Base-by-base conservation (phyloP, 2,113 vertebrate genomes). In the Eubucco bourcierii region DNA sequence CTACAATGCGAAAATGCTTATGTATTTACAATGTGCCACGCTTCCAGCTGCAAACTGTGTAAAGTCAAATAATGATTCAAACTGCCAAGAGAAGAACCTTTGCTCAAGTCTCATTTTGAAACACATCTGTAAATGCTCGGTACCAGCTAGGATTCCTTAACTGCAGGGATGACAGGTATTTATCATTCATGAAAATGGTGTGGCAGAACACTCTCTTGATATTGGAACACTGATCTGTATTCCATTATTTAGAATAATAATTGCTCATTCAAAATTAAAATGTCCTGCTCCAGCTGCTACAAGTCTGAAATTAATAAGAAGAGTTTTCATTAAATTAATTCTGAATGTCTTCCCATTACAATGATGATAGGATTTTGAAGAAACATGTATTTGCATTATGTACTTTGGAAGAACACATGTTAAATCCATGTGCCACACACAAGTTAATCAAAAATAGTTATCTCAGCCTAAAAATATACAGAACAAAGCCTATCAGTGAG, bases 131-230 rank as follows among this genome's bases (percentile, higher is more conserved):
- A 91, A 83, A 85, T 5, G 78, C 41, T 46, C 41, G 33, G 24
- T n/a, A 31, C 14, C 55, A 81, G 61, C 73, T 88, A 82, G n/a
- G n/a, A 68, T 55, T 87, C 91, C 50, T 76, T 81, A 87, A 74
- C 60, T 89, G 58, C 23, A 63, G 29, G 20, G 18, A 31, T 90
- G 84, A 61, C 84, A 82, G 34, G 12, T 76, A 71, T 83, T 47
- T 90, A 73, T 88, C 94, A 90, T 37, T 89, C 64, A 87, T 86
- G 52, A 70, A 85, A 84, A 81, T 91, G 58, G 87, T 61, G 41
- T 50, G 37, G 63, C 44, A 93, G 77, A 83, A 63, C 31, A 16
- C 33, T 60, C n/a, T 87, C 89, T 90, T 93, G 59, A 70, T 59
- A 64, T 68, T 68, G 77, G 88, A 94, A 92, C 71, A 58, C 28